A percentile compares a stretch with the other conserved stretches of the same genome.
phyloP scores from a whole-genome alignment of 2,888 invertebrate genomes.

The Creontiades dilutus region DNA sequence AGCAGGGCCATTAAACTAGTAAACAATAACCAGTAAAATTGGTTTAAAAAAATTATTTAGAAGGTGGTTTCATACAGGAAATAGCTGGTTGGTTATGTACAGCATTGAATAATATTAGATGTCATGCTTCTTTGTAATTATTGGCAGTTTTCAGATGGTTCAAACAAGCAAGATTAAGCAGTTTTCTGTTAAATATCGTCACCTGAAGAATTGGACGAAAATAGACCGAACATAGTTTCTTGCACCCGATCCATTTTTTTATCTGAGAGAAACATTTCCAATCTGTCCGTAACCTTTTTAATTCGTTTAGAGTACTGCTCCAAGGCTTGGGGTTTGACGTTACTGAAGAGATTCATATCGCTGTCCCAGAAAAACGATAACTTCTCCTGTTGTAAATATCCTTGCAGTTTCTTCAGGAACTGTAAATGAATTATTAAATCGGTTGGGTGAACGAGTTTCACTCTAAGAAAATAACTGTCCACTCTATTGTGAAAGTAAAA shows the following conservation, averaged over 20 bases:
- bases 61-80: no score
- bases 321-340: neutral
- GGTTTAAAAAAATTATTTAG: no score
- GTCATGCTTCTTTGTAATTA: no score
- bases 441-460: no score
- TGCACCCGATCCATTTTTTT: neutral
- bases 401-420: constrained; percentile 44
- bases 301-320: neutral
- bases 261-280: neutral
- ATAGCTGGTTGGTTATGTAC: no score
- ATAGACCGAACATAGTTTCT: neutral
- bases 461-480: no score
- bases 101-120: no score
- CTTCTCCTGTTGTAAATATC: constrained; percentile 1
- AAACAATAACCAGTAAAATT: no score
- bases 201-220: neutral
- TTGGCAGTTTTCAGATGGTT: no score
- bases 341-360: constrained; percentile 38
- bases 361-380: constrained; percentile 61
- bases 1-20: no score
- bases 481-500: no score
- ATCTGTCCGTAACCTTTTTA: neutral
- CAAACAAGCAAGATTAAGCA: no score
- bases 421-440: constrained; percentile 33
- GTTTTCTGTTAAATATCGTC: neutral